Conservation (phyloP, 1,140 invertebrate genomes). For the Drosophila sproati region DNA sequence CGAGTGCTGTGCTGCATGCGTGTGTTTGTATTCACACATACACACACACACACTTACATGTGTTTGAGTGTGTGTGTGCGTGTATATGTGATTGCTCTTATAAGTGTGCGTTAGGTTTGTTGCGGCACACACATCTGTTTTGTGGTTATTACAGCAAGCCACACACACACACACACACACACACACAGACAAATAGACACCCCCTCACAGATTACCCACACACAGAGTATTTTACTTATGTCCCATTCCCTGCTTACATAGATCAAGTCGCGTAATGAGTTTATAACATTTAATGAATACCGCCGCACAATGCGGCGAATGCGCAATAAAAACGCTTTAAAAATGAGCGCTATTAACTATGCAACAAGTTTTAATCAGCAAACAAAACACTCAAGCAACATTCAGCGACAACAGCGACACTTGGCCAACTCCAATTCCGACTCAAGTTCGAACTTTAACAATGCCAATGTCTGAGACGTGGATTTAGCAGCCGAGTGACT, state of each 20-base stretch:
- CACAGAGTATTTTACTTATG: background rate
- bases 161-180: conserved; percentile 29
- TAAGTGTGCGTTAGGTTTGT: conserved; percentile 18
- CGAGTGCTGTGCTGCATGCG: conserved; percentile 17
- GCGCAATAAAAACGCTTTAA: conserved; percentile 42
- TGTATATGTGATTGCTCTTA: background rate
- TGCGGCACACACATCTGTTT: conserved; percentile 63
- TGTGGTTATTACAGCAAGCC: conserved; percentile 74
- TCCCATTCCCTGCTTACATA: conserved; percentile 23
- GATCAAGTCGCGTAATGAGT: conserved; percentile 69
- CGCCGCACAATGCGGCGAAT: conserved; percentile 53
- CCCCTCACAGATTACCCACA: background rate
- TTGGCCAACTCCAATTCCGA: too few species aligned
- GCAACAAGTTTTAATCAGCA: conserved; percentile 49
- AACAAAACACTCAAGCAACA: background rate
- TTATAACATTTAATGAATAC: conserved; percentile 77
- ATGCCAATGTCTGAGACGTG: too few species aligned
- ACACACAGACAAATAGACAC: conserved; percentile 3
- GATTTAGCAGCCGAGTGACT: too few species aligned
- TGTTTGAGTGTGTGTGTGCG: conserved; percentile 11
- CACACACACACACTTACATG: background rate
- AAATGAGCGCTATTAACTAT: conserved; percentile 35
- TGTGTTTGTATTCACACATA: conserved; percentile 5
- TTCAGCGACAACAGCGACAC: too few species aligned
- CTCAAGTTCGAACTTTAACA: too few species aligned